Evolutionary conservation across 2,113 vertebrate genomes (phyloP), one percentile per base, ranked within the genome.

Genomic region (Pelmatolapia mariae): DNA sequence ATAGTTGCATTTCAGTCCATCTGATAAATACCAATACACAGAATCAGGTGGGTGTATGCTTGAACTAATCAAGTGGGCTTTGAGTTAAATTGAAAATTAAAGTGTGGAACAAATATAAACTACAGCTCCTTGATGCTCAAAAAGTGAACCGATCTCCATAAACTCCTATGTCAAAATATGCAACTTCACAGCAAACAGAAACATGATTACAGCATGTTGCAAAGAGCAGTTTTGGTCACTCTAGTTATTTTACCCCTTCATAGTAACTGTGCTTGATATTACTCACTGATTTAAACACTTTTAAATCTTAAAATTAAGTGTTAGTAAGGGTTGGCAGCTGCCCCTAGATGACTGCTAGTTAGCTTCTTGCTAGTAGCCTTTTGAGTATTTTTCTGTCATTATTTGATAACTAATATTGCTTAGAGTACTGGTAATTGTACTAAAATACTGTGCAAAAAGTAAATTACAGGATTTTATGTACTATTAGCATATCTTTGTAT

Each of bases 1-100:
- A 0, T 2, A 45, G 13, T 26, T 2, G 4, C 13, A 16, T 73
- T 45, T 73, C 0, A 24, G 0, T 22, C 38, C 33, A 68, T 36
- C 19, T n/a, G 19, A 68, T 68, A 9, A 68, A 63, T 33, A 19
- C 9, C 16, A 33, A 0, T 33, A 1, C 59, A 63, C 29, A 63
- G 29, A 63, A 33, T 63, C 59, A 5, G 31, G 63, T 40, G n/a
- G 61, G 61, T 63, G 59, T 63, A 36, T 63, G 59, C 59, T 33
- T 19, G 10, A 63, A 63, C 16, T 68, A 63, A 0, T 63, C 59
- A 63, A 33, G 63, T 22, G 19, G 18, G n/a, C 8, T 26, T 10
- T 43, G 66, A 43, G 12, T 26, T 22, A 71, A 43, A 71, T 24
- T 24, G n/a, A 43, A 71, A 71, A 43, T 16, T 19, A 43, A 43